A percentile compares a stretch with the other conserved stretches of the same genome.
phyloP scores from a whole-genome alignment of 23 tunicate genomes.

The Clavelina lepadiformis region DNA sequence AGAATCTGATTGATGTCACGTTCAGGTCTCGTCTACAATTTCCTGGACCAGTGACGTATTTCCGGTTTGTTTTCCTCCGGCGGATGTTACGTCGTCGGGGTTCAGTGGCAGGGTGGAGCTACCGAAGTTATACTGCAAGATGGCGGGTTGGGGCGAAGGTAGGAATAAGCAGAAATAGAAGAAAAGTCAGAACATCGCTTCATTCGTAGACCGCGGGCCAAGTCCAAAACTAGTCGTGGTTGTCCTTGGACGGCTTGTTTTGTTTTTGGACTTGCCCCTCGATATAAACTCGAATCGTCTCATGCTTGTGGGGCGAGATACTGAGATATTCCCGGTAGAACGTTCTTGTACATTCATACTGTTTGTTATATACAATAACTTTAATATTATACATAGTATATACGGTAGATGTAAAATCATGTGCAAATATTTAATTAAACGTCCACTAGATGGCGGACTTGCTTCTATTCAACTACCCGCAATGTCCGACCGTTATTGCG shows the following conservation, averaged over 20 bases:
- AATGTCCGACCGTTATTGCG: conserved; percentile 48
- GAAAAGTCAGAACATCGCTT: no score
- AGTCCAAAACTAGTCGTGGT: no score
- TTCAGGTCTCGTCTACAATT: neutral
- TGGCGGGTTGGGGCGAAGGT: conserved; percentile 73
- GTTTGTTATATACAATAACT: neutral
- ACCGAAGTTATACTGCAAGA: conserved; percentile 48
- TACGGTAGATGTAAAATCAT: no score
- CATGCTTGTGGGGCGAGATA: no score
- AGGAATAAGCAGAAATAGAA: no score
- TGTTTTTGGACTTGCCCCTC: no score
- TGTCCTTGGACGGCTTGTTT: no score
- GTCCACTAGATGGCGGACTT: conserved; percentile 9
- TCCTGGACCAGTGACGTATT: neutral
- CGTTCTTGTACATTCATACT: neutral
- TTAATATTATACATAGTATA: neutral
- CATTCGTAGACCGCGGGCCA: no score
- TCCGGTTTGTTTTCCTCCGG: conserved; percentile 47
- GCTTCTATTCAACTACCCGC: conserved; percentile 44
- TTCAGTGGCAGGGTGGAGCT: conserved; percentile 30
- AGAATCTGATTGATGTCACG: neutral
- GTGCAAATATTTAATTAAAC: no score
- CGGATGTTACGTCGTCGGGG: conserved; percentile 6
- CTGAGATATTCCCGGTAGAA: no score
- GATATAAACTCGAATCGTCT: no score